Percentiles rank a stretch among this genome's conserved stretches.
Evolutionary conservation across 2,797 vertebrate species (phyloP).

Genomic region (Girardinus metallicus): DNA sequence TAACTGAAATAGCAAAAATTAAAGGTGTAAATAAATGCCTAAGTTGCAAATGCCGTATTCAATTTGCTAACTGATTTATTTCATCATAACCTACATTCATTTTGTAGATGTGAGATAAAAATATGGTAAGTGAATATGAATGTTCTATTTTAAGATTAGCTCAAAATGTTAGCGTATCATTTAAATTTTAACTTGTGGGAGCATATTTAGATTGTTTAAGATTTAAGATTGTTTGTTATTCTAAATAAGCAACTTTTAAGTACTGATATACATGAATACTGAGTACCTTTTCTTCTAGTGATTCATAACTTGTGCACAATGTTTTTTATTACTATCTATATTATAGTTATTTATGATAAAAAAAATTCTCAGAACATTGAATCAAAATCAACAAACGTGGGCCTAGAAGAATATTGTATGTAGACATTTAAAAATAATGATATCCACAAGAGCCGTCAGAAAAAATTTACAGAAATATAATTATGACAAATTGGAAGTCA

Average conservation of each 20-base stretch:
- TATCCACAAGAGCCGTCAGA: neutral
- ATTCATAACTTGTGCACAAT: neutral
- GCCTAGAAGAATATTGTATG: neutral
- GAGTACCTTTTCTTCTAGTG: neutral
- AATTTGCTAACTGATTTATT: neutral
- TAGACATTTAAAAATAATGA: neutral
- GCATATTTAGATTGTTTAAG: neutral
- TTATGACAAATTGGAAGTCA: neutral
- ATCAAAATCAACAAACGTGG: neutral
- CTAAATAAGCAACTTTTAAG: neutral
- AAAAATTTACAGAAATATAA: neutral
- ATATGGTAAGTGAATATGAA: neutral
- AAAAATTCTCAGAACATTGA: neutral
- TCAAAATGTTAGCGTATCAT: neutral
- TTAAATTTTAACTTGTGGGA: neutral
- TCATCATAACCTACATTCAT: neutral
- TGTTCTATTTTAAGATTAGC: neutral
- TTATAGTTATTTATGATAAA: neutral
- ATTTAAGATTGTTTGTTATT: neutral
- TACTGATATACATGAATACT: neutral
- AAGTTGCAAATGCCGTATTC: neutral
- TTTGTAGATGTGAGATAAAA: neutral
- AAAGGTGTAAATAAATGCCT: neutral
- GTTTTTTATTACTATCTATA: neutral
- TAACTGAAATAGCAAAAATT: neutral